phyloP scores from a whole-genome alignment of 2,888 invertebrate genomes.

The Argyresthia goedartella region DNA sequence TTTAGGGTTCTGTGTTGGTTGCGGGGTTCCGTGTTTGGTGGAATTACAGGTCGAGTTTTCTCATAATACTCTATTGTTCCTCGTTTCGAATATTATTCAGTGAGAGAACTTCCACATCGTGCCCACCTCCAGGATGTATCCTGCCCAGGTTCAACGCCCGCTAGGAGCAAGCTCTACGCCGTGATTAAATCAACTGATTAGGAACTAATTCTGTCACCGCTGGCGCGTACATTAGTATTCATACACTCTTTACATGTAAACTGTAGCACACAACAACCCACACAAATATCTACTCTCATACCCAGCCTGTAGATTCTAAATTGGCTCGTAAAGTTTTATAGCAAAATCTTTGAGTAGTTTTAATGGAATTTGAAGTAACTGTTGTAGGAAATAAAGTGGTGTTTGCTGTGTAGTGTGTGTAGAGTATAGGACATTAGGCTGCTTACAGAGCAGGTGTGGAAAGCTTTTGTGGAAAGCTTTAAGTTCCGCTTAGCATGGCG shows the following conservation, averaged over 20 bases:
- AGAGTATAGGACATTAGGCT: too few species aligned
- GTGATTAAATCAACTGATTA: constrained; percentile 43
- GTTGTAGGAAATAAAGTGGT: neutral
- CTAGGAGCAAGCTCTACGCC: neutral
- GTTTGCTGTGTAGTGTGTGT: neutral
- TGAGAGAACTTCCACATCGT: neutral
- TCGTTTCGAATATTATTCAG: neutral
- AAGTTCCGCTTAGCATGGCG: too few species aligned
- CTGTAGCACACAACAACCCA: too few species aligned
- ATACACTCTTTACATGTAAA: neutral
- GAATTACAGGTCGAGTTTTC: too few species aligned
- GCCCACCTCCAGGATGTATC: neutral
- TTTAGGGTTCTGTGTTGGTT: neutral
- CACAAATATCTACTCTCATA: too few species aligned
- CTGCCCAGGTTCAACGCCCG: neutral
- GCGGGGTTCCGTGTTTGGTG: too few species aligned
- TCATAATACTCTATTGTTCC: too few species aligned
- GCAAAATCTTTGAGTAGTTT: neutral
- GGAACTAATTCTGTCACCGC: constrained; percentile 24
- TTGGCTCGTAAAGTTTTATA: too few species aligned
- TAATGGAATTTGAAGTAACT: neutral
- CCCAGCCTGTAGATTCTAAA: too few species aligned
- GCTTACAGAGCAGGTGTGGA: neutral
- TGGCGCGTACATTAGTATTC: constrained; percentile 14
- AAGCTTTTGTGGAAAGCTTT: neutral